Evolutionary conservation across 2,888 invertebrate genomes (phyloP).

Genomic region (Leucophenga maculata): DNA sequence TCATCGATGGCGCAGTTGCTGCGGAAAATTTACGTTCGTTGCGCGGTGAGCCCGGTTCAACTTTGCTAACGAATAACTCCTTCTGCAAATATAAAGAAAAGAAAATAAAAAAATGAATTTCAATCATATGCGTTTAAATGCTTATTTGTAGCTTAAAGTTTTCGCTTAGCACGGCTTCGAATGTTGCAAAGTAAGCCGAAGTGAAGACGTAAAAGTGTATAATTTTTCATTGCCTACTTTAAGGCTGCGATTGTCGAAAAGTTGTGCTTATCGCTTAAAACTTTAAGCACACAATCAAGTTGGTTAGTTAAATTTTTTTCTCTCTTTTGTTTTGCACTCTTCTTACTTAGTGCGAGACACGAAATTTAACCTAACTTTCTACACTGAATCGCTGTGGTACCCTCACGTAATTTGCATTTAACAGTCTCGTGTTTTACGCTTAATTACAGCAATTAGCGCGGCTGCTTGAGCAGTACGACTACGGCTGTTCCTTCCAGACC

Average conservation of each 20-base stretch:
- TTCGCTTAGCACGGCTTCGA: background rate
- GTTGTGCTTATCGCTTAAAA: conserved; percentile 2
- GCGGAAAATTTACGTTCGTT: conserved; percentile 89
- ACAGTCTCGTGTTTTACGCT: conserved; percentile 54
- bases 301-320: background rate
- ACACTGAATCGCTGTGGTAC: background rate
- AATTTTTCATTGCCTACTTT: conserved; percentile 1
- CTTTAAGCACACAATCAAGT: background rate
- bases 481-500: background rate
- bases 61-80: conserved; percentile 86
- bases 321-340: background rate
- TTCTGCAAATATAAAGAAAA: conserved; percentile 76
- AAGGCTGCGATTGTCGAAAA: conserved; percentile 16
- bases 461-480: background rate
- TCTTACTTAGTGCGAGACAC: too few relatives aligned
- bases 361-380: too few relatives aligned
- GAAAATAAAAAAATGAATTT: background rate
- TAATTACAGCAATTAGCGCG: conserved; percentile 56
- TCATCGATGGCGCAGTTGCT: conserved; percentile 90
- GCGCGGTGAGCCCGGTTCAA: conserved; percentile 78
- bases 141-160: too few relatives aligned
- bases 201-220: too few relatives aligned
- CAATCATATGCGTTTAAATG: too few relatives aligned
- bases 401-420: conserved; percentile 50
- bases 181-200: background rate